A percentile compares a stretch with the other conserved stretches of the same genome.
These are phyloP conservation scores for Actias luna DNA, from an alignment of 2,888 invertebrate species.

Conservation along the genomic window DNA sequence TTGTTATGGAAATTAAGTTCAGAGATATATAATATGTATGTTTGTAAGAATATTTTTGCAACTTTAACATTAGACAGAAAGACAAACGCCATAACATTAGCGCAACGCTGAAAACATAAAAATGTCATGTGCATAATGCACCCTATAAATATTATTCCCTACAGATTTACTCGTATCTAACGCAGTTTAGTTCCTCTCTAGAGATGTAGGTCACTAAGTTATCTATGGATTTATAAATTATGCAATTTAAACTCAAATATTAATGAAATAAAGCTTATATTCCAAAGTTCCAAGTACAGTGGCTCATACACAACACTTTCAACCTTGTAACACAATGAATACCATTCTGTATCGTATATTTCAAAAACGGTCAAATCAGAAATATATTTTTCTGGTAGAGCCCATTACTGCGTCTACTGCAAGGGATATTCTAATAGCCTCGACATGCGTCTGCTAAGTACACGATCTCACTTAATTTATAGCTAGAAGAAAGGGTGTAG, in stretches of 20 bases:
- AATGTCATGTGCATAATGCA: conserved; percentile 79
- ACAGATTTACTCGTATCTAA: conserved; percentile 55
- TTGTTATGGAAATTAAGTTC: too few species aligned
- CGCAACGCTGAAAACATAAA: conserved; percentile 76
- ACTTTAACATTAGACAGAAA: neutral
- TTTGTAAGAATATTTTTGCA: neutral
- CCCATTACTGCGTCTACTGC: conserved; percentile 63
- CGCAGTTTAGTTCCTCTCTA: conserved; percentile 67
- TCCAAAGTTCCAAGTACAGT: conserved; percentile 22
- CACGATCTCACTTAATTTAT: conserved; percentile 71
- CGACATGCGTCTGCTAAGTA: conserved; percentile 63
- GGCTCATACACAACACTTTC: neutral
- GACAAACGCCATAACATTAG: conserved; percentile 24
- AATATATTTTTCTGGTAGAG: conserved; percentile 29
- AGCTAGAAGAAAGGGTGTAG: conserved; percentile 63
- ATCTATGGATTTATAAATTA: conserved; percentile 35
- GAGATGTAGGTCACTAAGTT: conserved; percentile 79
- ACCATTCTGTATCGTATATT: conserved; percentile 18
- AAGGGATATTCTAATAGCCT: conserved; percentile 66
- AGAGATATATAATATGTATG: too few species aligned
- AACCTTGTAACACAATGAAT: conserved; percentile 17
- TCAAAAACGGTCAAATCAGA: conserved; percentile 20
- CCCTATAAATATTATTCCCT: conserved; percentile 78
- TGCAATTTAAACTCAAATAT: conserved; percentile 7
- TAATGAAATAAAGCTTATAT: conserved; percentile 42